A percentile compares a stretch with the other conserved stretches of the same genome.
phyloP scores from a whole-genome alignment of 1,140 invertebrate species.

The Euura saliciscinereae region DNA sequence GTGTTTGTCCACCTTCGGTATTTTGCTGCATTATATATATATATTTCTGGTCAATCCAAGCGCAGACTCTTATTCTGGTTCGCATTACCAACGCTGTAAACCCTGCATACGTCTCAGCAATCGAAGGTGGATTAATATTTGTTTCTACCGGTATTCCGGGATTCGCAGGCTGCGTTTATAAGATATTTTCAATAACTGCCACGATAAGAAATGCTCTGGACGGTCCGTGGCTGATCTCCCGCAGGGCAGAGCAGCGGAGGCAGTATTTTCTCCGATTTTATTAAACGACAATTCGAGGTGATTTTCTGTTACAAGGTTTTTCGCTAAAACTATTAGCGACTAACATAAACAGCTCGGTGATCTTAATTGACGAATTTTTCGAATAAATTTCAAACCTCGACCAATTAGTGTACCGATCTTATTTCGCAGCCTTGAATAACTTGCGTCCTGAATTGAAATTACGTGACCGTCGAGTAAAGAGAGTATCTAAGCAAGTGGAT shows the following conservation, averaged over 20 bases:
- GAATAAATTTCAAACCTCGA: not conserved
- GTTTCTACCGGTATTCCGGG: not conserved
- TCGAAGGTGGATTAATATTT: not conserved
- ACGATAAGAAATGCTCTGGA: too few species aligned
- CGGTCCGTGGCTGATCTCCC: too few species aligned
- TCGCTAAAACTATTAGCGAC: too few species aligned
- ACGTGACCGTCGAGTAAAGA: not conserved
- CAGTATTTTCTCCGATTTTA: too few species aligned
- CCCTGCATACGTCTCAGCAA: not conserved
- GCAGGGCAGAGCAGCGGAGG: too few species aligned
- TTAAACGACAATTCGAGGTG: too few species aligned
- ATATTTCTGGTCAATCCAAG: too few species aligned
- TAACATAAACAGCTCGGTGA: not conserved
- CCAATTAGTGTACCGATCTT: not conserved
- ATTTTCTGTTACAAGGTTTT: too few species aligned
- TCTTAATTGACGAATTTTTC: not conserved
- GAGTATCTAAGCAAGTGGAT: not conserved
- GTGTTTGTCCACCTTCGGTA: not conserved
- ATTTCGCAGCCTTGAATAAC: not conserved
- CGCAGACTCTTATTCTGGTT: not conserved
- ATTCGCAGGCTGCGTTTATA: not conserved
- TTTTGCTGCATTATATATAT: too few species aligned
- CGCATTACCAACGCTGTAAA: not conserved
- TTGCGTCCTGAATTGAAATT: not conserved
- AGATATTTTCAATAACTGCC: too few species aligned